Conservation (phyloP, 2,113 vertebrate species). For the Acrocephalus arundinaceus region DNA sequence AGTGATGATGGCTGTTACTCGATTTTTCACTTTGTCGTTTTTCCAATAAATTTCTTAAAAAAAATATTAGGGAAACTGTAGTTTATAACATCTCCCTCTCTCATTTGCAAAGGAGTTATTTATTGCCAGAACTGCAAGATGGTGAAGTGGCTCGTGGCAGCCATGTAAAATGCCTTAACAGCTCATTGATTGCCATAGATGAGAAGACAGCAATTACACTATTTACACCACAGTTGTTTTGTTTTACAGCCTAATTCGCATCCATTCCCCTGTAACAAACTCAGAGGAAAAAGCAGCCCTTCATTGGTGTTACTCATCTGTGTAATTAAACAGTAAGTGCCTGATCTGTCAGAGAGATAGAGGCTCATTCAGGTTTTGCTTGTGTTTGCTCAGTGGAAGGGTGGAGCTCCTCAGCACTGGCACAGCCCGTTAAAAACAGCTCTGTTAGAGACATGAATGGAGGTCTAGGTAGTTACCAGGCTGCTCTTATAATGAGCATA, state of each 20-base stretch:
- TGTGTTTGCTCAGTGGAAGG: background rate
- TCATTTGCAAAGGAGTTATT: background rate
- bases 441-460: background rate
- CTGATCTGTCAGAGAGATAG: background rate
- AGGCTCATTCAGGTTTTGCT: slow-evolving; percentile 5
- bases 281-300: background rate
- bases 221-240: slow-evolving; percentile 54
- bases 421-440: background rate
- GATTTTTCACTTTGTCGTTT: too few relatives aligned
- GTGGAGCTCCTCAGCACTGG: background rate
- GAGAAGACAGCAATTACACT: slow-evolving; percentile 52
- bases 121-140: background rate
- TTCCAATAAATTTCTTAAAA: too few relatives aligned
- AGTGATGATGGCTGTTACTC: too few relatives aligned
- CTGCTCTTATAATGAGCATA: background rate
- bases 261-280: slow-evolving; percentile 13
- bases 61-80: too few relatives aligned
- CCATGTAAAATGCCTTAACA: slow-evolving; percentile 35
- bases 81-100: background rate
- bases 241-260: slow-evolving; percentile 33
- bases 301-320: slow-evolving; percentile 51
- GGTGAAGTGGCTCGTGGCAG: background rate
- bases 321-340: slow-evolving; percentile 48
- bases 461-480: background rate
- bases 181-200: slow-evolving; percentile 53